Base-by-base conservation (phyloP, 1,140 invertebrate genomes). In the Temnothorax longispinosus region DNA sequence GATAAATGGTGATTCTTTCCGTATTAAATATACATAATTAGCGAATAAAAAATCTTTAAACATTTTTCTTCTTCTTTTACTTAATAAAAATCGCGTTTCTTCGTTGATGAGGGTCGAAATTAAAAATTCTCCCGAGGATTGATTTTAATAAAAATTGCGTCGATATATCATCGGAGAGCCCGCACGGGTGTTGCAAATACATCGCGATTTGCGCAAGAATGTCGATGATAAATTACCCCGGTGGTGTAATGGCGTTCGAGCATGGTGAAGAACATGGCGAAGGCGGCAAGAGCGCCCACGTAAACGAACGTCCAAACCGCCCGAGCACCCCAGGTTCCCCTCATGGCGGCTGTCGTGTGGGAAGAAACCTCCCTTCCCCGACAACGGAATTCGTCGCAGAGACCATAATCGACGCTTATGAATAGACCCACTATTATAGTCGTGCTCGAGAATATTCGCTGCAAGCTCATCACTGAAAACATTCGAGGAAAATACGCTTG, bases 301-400 rank as follows among this genome's bases (percentile, higher is more conserved):
- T 96, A 96, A 21, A 96, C 91, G 56, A 96, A 93, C 0, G 96
- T 96, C 96, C 96, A 96, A 50, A 96, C 92, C 3, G 95, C 94
- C 91, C 96, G 95, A 10, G 94, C 94, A 60, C 96, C 94, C 96
- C 96, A 96, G 15, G 93, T 88, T 50, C 95, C 95, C 91, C 93
- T 95, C 82, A 94, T 58, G 18, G 88, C 72, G 62, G 93, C 85
- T 71, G 90, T 90, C n/a, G 91, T 87, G 76, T 94, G 94, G 47
- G 92, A 95, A 2, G 94, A 94, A 52, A 94, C 93, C 80, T 95
- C 93, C 74, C 94, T 94, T 67, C 96, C 96, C 71, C 96, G 94
- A 88, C 96, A 97, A 54, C 96, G 95, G 92, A 96, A 96, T 90
- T 96, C 96, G 91, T 97, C 96, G 88, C 96, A 96, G 27, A 97